phyloP scores from a whole-genome alignment of 1,140 invertebrate genomes.

The Trichogramma pretiosum region DNA sequence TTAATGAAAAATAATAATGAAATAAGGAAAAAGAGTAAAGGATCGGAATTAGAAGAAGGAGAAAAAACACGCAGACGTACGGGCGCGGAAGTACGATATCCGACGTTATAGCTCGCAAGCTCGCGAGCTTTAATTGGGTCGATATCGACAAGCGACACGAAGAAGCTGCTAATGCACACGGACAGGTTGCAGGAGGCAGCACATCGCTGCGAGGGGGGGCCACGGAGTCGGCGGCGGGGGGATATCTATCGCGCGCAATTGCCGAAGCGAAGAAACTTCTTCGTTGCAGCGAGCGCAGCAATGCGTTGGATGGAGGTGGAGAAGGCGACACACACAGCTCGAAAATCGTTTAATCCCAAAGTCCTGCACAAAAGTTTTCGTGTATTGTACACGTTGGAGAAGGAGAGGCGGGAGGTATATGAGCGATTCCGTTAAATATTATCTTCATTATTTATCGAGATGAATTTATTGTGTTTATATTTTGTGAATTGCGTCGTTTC shows the following conservation, averaged over 20 bases:
- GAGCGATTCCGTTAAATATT: too few relatives aligned
- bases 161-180: background rate
- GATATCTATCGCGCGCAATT: conserved; percentile 5
- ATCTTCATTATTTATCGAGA: too few relatives aligned
- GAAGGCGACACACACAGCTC: background rate
- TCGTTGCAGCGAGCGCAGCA: background rate
- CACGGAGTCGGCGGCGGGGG: too few relatives aligned
- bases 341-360: too few relatives aligned
- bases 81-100: background rate
- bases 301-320: background rate
- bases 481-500: too few relatives aligned
- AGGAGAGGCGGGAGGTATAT: too few relatives aligned
- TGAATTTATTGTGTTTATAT: too few relatives aligned
- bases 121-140: conserved; percentile 11
- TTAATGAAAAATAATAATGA: background rate
- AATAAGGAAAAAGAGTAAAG: background rate
- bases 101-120: conserved; percentile 7
- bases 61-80: background rate
- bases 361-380: too few relatives aligned
- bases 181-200: background rate
- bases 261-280: conserved; percentile 6
- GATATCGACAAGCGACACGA: conserved; percentile 7
- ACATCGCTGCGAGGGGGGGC: too few relatives aligned
- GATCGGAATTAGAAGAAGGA: background rate
- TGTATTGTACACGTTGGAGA: too few relatives aligned